Base-by-base conservation (phyloP, 2,113 vertebrate species). In the Hepsetus odoe region DNA sequence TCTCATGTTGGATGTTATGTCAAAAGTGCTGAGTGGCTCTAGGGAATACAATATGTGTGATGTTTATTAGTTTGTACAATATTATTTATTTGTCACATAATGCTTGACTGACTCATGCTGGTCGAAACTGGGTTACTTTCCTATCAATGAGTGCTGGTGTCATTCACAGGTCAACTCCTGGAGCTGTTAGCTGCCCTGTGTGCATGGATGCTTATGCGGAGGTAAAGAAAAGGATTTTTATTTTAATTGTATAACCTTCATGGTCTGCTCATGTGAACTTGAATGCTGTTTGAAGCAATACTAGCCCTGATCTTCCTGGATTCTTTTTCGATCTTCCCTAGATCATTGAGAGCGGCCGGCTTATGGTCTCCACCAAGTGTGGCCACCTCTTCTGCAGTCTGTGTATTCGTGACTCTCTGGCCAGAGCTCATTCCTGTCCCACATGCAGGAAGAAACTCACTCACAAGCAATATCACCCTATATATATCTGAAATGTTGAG, bases 321-420 rank as follows among this genome's bases (percentile, higher is more conserved):
- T 26, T 11, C 22, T 61, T 20, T 40, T 9, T 35, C 20, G 18
- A 32, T 32, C 20, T 12, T 74, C 85, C 87, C 38, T 82, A 98
- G 96, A 98, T 99, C 0, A 88, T 96, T 13, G 95, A 96, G 76
- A 98, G 94, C 0, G 95, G 96, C 26, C 91, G 96, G 26, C 93
- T 97, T 74, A 94, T 98, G 13, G 95, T 98, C 22, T 98, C 97
- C 59, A 98, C 96, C 1, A 95, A 94, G 65, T 98, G 97, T 0
- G 97, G 97, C 75, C 97, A 99, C 0, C 92, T 98, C 53, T 99
- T 99, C 92, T 99, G 97, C 85, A 98, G 96, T 78, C 96, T 97
- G 86, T 99, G 97, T 91, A 92, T 98, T 82, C 94, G 94, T 1
- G 95, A 98, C 61, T 90, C 96, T 30, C 93, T 99, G 84, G 92